Conservation (phyloP, 2,888 invertebrate species). For the Galerucella pusilla region DNA sequence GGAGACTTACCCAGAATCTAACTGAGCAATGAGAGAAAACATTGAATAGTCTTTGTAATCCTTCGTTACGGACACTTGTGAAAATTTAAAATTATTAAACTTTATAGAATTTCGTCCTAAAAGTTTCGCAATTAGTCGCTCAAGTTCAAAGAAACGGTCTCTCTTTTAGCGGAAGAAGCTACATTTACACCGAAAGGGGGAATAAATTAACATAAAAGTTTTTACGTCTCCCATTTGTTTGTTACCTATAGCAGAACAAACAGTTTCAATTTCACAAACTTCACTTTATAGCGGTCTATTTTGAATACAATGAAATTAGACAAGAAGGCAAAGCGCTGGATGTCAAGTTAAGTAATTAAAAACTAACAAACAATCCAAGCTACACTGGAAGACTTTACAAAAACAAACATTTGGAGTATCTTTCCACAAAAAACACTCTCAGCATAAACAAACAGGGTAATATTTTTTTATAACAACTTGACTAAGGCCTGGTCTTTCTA, state of each 20-base stretch:
- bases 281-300: not conserved
- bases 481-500: no score
- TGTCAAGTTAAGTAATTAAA: not conserved
- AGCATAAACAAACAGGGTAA: no score
- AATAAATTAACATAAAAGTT: constrained; percentile 22
- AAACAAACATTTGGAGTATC: not conserved
- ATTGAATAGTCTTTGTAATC: constrained; percentile 43
- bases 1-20: constrained; percentile 47
- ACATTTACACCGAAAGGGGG: constrained; percentile 21
- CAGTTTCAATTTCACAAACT: constrained; percentile 6
- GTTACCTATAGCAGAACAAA: constrained; percentile 3
- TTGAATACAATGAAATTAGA: not conserved
- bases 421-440: not conserved
- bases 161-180: constrained; percentile 21
- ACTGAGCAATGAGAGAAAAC: constrained; percentile 45
- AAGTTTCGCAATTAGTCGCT: constrained; percentile 41
- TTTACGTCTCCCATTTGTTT: constrained; percentile 3
- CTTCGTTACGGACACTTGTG: constrained; percentile 42
- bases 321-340: not conserved
- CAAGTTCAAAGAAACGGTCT: constrained; percentile 36
- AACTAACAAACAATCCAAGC: constrained; percentile 4
- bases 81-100: constrained; percentile 44
- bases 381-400: not conserved
- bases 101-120: constrained; percentile 40
- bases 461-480: no score